Conservation (phyloP, 1,140 invertebrate species). For the Parapsyche elsis region DNA sequence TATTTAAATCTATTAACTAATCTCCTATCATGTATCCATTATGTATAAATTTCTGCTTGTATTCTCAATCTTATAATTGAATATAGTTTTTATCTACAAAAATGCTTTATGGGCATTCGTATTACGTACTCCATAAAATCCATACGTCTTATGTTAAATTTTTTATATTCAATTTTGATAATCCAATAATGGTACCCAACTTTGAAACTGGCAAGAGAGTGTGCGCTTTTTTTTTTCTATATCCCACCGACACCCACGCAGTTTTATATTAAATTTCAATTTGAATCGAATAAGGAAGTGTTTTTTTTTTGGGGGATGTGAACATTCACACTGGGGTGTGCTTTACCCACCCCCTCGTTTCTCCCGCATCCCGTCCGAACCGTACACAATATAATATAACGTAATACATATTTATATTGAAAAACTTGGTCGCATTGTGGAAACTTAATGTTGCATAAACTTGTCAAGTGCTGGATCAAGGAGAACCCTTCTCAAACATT, state of each 20-base stretch:
- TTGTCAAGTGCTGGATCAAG: slow-evolving; percentile 55
- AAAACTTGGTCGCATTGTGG: slow-evolving; percentile 50
- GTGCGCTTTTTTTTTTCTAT: no score
- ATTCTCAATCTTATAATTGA: no score
- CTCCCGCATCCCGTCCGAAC: background rate
- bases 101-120: no score
- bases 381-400: background rate
- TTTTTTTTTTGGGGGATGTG: background rate
- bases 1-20: no score
- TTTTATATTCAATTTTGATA: no score
- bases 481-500: slow-evolving; percentile 55
- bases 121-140: no score
- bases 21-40: no score
- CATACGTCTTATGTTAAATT: no score
- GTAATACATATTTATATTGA: slow-evolving; percentile 26
- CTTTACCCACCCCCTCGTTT: background rate
- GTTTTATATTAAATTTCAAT: slow-evolving; percentile 28
- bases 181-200: no score
- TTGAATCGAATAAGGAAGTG: slow-evolving; percentile 28
- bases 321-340: background rate
- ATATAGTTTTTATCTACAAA: no score
- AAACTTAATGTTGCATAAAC: slow-evolving; percentile 56
- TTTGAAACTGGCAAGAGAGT: no score
- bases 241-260: background rate
- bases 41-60: no score